These are phyloP conservation scores for Cybosia mesomella DNA, from an alignment of 2,888 invertebrate genomes.

Conservation along the genomic window DNA sequence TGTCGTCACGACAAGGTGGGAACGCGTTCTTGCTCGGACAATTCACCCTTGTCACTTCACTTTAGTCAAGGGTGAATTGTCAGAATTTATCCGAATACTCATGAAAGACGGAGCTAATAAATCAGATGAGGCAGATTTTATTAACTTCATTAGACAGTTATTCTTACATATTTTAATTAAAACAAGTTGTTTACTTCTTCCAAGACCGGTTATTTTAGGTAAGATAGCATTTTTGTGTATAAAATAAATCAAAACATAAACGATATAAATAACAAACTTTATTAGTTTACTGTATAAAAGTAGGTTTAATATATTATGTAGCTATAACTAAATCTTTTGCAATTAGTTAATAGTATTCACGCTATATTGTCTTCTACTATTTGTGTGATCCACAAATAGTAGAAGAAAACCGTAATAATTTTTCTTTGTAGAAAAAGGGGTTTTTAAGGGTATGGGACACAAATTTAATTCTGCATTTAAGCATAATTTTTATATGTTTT, in stretches of 20 bases:
- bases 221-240: background rate
- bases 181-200: background rate
- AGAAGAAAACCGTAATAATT: too few species aligned
- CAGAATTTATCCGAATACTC: too few species aligned
- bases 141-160: background rate
- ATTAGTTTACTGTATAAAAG: background rate
- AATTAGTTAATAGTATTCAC: background rate
- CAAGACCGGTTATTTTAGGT: conserved; percentile 3
- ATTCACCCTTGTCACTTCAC: too few species aligned
- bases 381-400: too few species aligned
- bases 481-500: too few species aligned
- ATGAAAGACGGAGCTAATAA: background rate
- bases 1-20: too few species aligned
- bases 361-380: too few species aligned
- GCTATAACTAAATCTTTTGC: background rate
- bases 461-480: too few species aligned
- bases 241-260: conserved; percentile 4
- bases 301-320: background rate
- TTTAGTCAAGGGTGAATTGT: too few species aligned
- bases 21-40: background rate
- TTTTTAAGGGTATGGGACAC: too few species aligned
- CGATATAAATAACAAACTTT: too few species aligned
- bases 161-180: conserved; percentile 19
- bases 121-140: background rate
- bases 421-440: too few species aligned